These are phyloP conservation scores for Ellobium chinense DNA, from an alignment of 2,888 invertebrate species.

Conservation along the genomic window DNA sequence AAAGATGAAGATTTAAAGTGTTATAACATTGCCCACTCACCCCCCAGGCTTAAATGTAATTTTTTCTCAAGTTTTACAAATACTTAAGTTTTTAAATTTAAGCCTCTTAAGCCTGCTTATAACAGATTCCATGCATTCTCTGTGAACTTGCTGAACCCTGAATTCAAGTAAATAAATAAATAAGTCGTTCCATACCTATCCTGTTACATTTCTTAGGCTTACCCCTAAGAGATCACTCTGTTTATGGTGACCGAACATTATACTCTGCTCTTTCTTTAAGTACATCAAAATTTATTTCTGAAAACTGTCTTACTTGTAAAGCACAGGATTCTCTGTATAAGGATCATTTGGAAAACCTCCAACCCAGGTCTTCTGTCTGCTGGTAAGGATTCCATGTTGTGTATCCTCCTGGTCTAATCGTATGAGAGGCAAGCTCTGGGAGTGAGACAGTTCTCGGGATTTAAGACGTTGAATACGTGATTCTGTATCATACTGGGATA, in stretches of 20 bases:
- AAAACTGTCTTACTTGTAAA: conserved; percentile 66
- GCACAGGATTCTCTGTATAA: conserved; percentile 76
- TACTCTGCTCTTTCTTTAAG: not conserved
- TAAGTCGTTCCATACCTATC: too few species aligned
- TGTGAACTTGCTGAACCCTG: too few species aligned
- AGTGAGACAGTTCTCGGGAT: conserved; percentile 2
- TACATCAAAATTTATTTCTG: not conserved
- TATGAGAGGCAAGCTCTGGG: conserved; percentile 67
- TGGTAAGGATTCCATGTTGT: conserved; percentile 70
- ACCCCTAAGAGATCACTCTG: too few species aligned
- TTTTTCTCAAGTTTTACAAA: too few species aligned
- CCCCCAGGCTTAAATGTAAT: too few species aligned
- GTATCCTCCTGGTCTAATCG: conserved; percentile 62
- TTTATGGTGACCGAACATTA: not conserved
- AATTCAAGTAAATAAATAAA: too few species aligned
- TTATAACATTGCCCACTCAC: too few species aligned
- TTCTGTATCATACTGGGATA: conserved; percentile 34
- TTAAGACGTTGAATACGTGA: conserved; percentile 4
- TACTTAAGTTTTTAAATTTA: too few species aligned
- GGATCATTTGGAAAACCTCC: conserved; percentile 77
- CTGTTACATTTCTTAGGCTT: too few species aligned
- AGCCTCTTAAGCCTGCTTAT: too few species aligned
- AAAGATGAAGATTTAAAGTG: too few species aligned
- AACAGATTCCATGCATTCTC: too few species aligned
- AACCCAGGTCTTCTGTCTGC: conserved; percentile 75